Evolutionary conservation across 1,140 invertebrate genomes (phyloP), one percentile per base, ranked within the genome.

Genomic region (Drosophila triauraria): DNA sequence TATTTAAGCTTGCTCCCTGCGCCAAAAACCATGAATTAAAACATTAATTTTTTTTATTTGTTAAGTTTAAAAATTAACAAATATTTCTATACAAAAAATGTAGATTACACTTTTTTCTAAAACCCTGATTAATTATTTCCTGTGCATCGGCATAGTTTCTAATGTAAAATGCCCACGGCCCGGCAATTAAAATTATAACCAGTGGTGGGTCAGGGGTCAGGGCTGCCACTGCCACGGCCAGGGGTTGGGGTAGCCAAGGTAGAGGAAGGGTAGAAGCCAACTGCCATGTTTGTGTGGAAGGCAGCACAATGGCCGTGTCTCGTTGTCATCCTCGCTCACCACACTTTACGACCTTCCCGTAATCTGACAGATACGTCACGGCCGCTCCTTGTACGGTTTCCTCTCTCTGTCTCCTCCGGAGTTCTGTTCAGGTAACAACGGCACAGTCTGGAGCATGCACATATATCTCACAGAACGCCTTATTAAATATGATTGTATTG

Each of bases 291-390:
- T 83, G 67, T 83, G 75, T 63, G 69, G 75, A 78, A 63, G 54
- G 59, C 74, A 85, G 46, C 71, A 84, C 80, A 88, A 88, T 88
- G 84, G 84, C 84, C 77, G 76, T 83, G 82, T 84, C 54, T 80
- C 46, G 72, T 64, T 92, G 91, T 91, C 91, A 91, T 91, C 91
- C 91, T 90, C 91, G 82, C 87, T 92, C 91, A 92, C 74, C 79
- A 77, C 87, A 92, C 62, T 92, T 92, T 92, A 92, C 77, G 83
- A 67, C 71, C 74, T 92, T 91, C 80, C 80, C 75, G 75, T 92
- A 92, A 92, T 92, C 91, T 91, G 91, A 92, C 91, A 92, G 87
- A 91, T 92, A 91, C 87, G 87, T 92, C 91, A 92, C 83, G 78
- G 78, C 70, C 61, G 68, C 72, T 67, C 67, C 71, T 58, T 57